These are phyloP conservation scores for Dolichallabes microphthalmus DNA, from an alignment of 2,113 vertebrate genomes.

Conservation along the genomic window DNA sequence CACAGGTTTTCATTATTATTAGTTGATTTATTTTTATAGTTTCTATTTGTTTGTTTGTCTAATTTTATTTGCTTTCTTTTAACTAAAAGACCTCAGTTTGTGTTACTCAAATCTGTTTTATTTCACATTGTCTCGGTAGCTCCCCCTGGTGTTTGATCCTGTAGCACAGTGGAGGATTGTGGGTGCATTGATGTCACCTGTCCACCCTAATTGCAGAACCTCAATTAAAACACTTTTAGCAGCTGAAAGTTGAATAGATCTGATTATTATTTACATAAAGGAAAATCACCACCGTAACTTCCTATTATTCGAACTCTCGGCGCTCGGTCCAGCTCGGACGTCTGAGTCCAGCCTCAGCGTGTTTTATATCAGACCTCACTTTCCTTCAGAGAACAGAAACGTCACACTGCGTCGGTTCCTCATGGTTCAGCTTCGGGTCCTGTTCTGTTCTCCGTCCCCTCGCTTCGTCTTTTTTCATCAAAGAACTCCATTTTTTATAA, in stretches of 20 bases:
- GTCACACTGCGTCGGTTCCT: neutral
- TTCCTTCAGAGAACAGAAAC: neutral
- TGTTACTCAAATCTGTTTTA: neutral
- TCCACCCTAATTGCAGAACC: neutral
- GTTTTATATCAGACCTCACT: neutral
- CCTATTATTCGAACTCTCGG: neutral
- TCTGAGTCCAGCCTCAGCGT: neutral
- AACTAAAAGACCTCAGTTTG: neutral
- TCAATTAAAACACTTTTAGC: neutral
- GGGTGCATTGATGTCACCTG: neutral
- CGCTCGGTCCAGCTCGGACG: neutral
- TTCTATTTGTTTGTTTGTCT: neutral
- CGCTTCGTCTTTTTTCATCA: neutral
- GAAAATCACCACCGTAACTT: neutral
- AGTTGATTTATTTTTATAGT: neutral
- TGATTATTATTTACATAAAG: neutral
- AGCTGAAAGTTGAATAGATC: neutral
- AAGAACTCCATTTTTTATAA: neutral
- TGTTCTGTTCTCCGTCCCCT: neutral
- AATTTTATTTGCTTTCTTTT: neutral
- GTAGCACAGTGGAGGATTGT: neutral
- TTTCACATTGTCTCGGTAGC: neutral
- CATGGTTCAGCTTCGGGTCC: neutral
- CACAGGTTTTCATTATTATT: neutral
- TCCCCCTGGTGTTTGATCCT: neutral